Conservation (phyloP, 2,888 invertebrate genomes). For the Coelinius sp. region DNA sequence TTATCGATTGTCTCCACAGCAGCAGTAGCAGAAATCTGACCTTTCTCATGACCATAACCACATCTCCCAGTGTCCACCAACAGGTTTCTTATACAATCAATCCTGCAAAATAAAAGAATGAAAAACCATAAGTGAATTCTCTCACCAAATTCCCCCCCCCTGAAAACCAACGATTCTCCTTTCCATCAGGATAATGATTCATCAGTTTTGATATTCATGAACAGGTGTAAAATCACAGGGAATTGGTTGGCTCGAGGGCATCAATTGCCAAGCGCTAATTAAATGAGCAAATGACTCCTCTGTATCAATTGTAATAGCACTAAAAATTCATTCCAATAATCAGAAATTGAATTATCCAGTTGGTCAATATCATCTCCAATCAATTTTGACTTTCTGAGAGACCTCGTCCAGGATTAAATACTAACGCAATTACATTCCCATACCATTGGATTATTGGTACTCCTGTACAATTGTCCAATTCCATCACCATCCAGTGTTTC, state of each 20-base stretch:
- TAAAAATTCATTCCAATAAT: conserved; percentile 18
- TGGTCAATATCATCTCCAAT: conserved; percentile 16
- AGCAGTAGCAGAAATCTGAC: background rate
- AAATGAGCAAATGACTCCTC: background rate
- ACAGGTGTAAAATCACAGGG: conserved; percentile 13
- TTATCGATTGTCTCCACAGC: background rate
- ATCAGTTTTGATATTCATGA: background rate
- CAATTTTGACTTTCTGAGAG: conserved; percentile 8
- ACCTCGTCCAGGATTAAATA: conserved; percentile 57
- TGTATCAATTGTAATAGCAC: conserved; percentile 2
- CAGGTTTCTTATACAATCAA: background rate
- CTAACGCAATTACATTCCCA: conserved; percentile 68
- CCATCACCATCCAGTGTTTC: conserved; percentile 58
- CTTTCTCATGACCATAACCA: conserved; percentile 16
- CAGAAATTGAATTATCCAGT: conserved; percentile 14
- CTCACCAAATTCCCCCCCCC: background rate
- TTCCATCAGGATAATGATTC: background rate
- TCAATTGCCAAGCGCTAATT: conserved; percentile 9
- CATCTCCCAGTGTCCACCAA: background rate
- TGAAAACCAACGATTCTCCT: conserved; percentile 18
- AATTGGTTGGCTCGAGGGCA: background rate
- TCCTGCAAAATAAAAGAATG: background rate
- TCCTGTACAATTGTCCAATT: conserved; percentile 63
- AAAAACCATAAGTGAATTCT: background rate
- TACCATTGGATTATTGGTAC: conserved; percentile 67